phyloP scores from a whole-genome alignment of 2,113 vertebrate species.

The Bostrychus sinensis region DNA sequence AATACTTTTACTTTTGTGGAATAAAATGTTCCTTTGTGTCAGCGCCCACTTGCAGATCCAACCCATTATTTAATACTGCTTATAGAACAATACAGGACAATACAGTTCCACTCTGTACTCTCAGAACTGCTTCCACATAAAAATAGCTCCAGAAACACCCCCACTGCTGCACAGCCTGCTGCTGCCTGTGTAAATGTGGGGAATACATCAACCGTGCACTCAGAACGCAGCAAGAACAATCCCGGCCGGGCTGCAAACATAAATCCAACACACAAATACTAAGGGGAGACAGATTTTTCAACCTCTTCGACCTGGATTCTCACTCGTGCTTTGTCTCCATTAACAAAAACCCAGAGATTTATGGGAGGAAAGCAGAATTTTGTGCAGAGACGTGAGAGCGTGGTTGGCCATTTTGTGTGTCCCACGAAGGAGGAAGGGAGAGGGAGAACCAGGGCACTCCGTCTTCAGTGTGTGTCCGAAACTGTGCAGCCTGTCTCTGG shows the following conservation, averaged over 20 bases:
- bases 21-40: too few relatives aligned
- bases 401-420: conserved; percentile 32
- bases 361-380: conserved; percentile 45
- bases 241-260: too few relatives aligned
- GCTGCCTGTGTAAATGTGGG: conserved; percentile 17
- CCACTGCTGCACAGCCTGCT: conserved; percentile 3
- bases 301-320: conserved; percentile 30
- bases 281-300: conserved; percentile 39
- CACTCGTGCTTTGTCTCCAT: conserved; percentile 55
- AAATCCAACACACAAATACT: conserved; percentile 31
- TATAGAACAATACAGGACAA: too few relatives aligned
- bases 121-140: background rate
- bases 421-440: conserved; percentile 38
- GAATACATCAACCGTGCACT: conserved; percentile 3
- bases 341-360: conserved; percentile 55
- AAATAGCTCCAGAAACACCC: conserved; percentile 11
- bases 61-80: too few relatives aligned
- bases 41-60: too few relatives aligned
- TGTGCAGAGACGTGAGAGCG: conserved; percentile 17
- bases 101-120: too few relatives aligned
- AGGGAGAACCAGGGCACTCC: conserved; percentile 33
- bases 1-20: too few relatives aligned
- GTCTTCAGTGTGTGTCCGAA: conserved; percentile 23
- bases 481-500: conserved; percentile 25
- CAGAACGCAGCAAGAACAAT: too few relatives aligned